These are phyloP conservation scores for Cossypha dichroa DNA, from an alignment of 2,797 vertebrate genomes.

Conservation along the genomic window DNA sequence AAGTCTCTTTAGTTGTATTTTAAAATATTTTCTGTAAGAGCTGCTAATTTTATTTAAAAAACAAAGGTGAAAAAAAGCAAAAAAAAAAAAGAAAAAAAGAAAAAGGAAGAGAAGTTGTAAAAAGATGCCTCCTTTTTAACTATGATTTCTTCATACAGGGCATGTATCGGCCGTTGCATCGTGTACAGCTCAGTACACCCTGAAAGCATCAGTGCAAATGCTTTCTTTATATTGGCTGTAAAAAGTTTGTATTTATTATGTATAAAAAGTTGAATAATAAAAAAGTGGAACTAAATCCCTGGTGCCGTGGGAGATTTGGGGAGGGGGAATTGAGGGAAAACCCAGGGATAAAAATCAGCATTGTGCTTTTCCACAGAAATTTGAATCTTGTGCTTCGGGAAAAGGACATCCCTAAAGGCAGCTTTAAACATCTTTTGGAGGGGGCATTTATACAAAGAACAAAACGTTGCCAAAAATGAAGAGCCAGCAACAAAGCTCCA, in stretches of 20 bases:
- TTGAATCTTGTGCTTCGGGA: neutral
- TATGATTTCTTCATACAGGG: constrained; percentile 80
- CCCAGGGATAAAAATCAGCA: rapidly evolving
- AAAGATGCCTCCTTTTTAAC: constrained; percentile 83
- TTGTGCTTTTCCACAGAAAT: neutral
- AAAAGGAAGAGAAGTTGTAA: constrained; percentile 75
- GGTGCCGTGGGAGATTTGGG: neutral
- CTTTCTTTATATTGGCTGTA: constrained; percentile 96
- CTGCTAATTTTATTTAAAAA: constrained; percentile 87
- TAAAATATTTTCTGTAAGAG: constrained; percentile 84
- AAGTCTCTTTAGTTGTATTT: constrained; percentile 81
- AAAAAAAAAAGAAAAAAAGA: constrained; percentile 62
- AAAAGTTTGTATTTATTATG: constrained; percentile 99
- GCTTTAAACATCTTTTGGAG: neutral
- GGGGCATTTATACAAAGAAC: neutral
- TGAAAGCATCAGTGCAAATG: constrained; percentile 81
- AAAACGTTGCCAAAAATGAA: neutral
- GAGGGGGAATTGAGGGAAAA: neutral
- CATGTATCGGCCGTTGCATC: constrained; percentile 58
- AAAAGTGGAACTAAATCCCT: constrained; percentile 74
- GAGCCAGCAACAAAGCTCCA: neutral
- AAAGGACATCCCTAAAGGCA: neutral
- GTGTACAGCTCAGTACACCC: constrained; percentile 81
- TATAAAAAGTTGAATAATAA: constrained; percentile 99
- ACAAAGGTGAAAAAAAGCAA: constrained; percentile 62